Conservation (phyloP, 2,888 invertebrate species). For the Ennomos quercinarius region DNA sequence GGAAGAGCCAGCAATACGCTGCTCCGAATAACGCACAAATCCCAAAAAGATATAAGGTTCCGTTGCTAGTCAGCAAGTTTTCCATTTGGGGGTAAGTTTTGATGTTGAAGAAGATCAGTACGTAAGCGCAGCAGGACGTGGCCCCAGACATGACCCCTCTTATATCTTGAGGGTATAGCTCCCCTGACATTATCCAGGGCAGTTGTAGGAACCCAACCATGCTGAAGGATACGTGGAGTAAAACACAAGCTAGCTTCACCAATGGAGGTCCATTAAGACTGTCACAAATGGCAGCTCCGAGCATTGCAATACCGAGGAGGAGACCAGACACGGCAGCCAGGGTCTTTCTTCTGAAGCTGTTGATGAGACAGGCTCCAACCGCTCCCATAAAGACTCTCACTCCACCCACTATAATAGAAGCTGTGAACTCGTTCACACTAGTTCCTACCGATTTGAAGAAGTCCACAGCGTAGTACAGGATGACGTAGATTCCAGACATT, state of each 20-base stretch:
- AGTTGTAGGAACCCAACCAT: constrained; percentile 91
- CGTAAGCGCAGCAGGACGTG: constrained; percentile 89
- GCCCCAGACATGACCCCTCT: constrained; percentile 89
- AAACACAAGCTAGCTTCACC: constrained; percentile 85
- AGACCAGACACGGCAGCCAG: constrained; percentile 88
- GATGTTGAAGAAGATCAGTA: constrained; percentile 89
- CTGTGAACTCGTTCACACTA: constrained; percentile 87
- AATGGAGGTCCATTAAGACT: constrained; percentile 82
- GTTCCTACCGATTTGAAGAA: constrained; percentile 89
- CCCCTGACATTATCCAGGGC: constrained; percentile 91
- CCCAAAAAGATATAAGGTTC: constrained; percentile 87
- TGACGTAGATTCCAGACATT: constrained; percentile 90
- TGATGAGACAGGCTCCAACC: constrained; percentile 88
- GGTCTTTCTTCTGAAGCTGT: constrained; percentile 86
- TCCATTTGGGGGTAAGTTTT: constrained; percentile 89
- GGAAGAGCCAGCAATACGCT: constrained; percentile 84
- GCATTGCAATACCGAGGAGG: constrained; percentile 87
- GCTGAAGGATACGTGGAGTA: constrained; percentile 89
- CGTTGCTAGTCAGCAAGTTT: constrained; percentile 84
- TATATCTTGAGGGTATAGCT: constrained; percentile 88
- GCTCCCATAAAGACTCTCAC: constrained; percentile 88
- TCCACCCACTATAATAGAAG: constrained; percentile 89
- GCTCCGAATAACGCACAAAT: constrained; percentile 86
- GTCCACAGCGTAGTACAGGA: constrained; percentile 89
- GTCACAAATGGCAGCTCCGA: constrained; percentile 87